Conservation (phyloP, 2,888 invertebrate genomes). For the Drosophila leonis region DNA sequence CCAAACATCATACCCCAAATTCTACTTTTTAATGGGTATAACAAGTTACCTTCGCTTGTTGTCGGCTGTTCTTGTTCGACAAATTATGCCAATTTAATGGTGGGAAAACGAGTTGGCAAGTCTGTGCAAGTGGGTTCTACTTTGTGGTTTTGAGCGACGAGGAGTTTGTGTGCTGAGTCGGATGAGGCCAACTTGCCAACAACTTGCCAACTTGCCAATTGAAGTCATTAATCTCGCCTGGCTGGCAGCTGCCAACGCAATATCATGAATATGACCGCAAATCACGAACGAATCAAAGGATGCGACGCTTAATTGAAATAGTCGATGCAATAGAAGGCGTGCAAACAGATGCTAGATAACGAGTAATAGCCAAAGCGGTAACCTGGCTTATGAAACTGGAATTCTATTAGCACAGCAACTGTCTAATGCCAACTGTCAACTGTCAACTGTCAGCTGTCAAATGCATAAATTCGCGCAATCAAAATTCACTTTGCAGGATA, state of each 20-base stretch:
- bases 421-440: background rate
- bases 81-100: slow-evolving; percentile 81
- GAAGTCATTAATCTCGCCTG: slow-evolving; percentile 51
- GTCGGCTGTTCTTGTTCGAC: slow-evolving; percentile 71
- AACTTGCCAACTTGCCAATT: slow-evolving; percentile 44
- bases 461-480: background rate
- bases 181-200: slow-evolving; percentile 27
- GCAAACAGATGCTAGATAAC: background rate
- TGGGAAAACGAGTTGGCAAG: slow-evolving; percentile 77
- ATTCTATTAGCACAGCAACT: background rate
- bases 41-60: slow-evolving; percentile 48
- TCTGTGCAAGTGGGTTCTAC: slow-evolving; percentile 52
- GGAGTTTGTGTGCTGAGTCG: slow-evolving; percentile 34
- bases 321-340: slow-evolving; percentile 15
- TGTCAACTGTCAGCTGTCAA: background rate
- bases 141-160: slow-evolving; percentile 44
- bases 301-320: slow-evolving; percentile 39
- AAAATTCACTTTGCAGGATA: background rate
- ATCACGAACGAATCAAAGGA: slow-evolving; percentile 34
- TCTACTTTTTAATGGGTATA: slow-evolving; percentile 13
- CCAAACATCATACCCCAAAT: background rate
- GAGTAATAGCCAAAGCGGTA: background rate
- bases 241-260: slow-evolving; percentile 22
- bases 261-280: slow-evolving; percentile 23
- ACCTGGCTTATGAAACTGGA: background rate